Evolutionary conservation across 2,888 invertebrate genomes (phyloP).

Genomic region (Leucozona laternaria): DNA sequence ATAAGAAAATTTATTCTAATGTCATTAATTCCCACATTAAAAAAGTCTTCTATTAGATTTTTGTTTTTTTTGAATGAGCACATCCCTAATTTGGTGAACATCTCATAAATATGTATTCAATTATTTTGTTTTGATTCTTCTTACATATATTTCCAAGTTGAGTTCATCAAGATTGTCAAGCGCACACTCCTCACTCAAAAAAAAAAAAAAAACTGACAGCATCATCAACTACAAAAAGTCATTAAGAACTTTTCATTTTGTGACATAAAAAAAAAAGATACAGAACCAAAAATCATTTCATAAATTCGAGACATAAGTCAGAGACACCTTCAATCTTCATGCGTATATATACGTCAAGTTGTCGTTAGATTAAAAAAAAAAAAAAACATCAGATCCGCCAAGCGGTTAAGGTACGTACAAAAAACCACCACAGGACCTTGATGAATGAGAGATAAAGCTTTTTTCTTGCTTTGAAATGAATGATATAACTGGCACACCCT

Average conservation of each 20-base stretch:
- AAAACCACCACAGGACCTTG: constrained; percentile 14
- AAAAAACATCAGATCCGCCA: background rate
- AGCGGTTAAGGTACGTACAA: background rate
- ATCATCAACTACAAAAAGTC: constrained; percentile 16
- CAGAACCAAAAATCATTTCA: constrained; percentile 3
- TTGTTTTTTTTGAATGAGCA: constrained; percentile 9
- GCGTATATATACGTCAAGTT: background rate
- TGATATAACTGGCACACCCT: constrained; percentile 34
- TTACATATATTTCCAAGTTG: background rate
- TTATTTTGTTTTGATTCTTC: background rate
- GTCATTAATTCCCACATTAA: constrained; percentile 32
- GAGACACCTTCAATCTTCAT: background rate
- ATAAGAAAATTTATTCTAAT: background rate
- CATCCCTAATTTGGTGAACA: constrained; percentile 23
- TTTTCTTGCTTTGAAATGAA: background rate
- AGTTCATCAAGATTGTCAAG: constrained; percentile 26
- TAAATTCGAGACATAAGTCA: constrained; percentile 18
- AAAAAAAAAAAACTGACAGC: constrained; percentile 18
- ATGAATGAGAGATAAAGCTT: background rate
- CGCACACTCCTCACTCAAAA: background rate
- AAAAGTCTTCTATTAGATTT: background rate
- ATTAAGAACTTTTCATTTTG: constrained; percentile 17
- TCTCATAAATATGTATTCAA: constrained; percentile 29
- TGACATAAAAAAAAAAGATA: background rate
- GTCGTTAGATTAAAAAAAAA: constrained; percentile 23